Evolutionary conservation across 2,113 vertebrate genomes (phyloP).

Genomic region (Clarias batrachus): DNA sequence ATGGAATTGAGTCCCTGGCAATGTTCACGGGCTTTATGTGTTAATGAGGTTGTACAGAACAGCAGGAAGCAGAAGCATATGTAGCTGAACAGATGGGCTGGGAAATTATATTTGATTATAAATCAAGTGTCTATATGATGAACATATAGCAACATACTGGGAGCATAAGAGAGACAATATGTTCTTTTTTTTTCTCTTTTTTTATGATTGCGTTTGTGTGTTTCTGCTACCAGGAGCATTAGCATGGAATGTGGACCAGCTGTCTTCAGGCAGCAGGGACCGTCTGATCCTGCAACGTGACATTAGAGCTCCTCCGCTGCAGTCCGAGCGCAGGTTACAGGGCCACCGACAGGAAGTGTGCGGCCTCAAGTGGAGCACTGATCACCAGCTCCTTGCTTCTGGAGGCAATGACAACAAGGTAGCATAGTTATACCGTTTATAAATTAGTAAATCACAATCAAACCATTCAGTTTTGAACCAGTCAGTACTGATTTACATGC

Average conservation of each 20-base stretch:
- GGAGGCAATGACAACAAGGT: constrained; percentile 99
- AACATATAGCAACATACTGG: background rate
- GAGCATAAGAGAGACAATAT: background rate
- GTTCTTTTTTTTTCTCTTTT: too few species aligned
- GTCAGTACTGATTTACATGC: background rate
- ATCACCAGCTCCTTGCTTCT: constrained; percentile 94
- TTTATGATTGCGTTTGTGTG: background rate
- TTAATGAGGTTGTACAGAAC: background rate
- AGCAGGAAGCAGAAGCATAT: background rate
- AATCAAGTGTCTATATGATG: background rate
- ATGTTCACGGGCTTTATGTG: background rate
- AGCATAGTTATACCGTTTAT: constrained; percentile 8
- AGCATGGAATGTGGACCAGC: constrained; percentile 96
- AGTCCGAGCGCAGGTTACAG: constrained; percentile 92
- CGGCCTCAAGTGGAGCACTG: constrained; percentile 97
- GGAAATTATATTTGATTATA: background rate
- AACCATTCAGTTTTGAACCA: background rate
- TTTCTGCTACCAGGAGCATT: constrained; percentile 79
- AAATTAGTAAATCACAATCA: background rate
- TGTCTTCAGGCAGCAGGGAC: constrained; percentile 93
- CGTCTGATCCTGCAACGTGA: constrained; percentile 95
- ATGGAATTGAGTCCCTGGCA: background rate
- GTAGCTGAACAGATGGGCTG: constrained; percentile 6
- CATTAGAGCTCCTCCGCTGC: constrained; percentile 87
- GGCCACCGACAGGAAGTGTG: constrained; percentile 98